A percentile compares a stretch with the other conserved stretches of the same genome.
These are phyloP conservation scores for Erythrocercus mccallii DNA, from an alignment of 2,113 vertebrate species.

Conservation along the genomic window DNA sequence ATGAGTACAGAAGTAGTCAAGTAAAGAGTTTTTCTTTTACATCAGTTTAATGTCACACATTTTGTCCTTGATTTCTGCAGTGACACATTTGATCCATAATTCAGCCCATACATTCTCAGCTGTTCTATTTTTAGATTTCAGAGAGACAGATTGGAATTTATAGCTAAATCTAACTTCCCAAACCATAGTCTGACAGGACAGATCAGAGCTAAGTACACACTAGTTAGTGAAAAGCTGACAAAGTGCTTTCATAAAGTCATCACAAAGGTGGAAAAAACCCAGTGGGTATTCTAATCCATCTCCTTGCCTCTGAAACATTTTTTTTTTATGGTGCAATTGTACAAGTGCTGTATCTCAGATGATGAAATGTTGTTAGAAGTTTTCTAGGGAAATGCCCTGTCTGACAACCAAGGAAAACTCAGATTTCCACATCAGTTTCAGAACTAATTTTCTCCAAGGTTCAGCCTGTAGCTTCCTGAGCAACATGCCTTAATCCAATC, in stretches of 20 bases:
- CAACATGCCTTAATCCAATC: neutral
- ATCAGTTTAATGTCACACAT: conserved; percentile 5
- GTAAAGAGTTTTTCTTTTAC: neutral
- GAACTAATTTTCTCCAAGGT: neutral
- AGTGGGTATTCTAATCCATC: neutral
- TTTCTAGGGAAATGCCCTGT: neutral
- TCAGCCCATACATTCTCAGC: conserved; percentile 8
- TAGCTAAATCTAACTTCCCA: conserved; percentile 28
- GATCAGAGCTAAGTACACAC: conserved; percentile 30
- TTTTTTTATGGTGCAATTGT: neutral
- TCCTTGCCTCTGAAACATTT: neutral
- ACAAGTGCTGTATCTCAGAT: neutral
- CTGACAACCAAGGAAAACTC: neutral
- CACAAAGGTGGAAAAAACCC: neutral
- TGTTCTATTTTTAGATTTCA: conserved; percentile 37
- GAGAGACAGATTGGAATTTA: conserved; percentile 6
- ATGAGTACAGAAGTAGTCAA: neutral
- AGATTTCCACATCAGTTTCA: neutral
- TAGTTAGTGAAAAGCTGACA: conserved; percentile 13
- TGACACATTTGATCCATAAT: conserved; percentile 50
- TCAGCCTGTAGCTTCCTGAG: neutral
- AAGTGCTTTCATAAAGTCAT: conserved; percentile 24
- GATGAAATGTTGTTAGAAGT: neutral
- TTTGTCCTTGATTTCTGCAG: conserved; percentile 27
- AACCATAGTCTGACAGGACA: neutral